These are phyloP conservation scores for Ornithorhynchus anatinus DNA, from an alignment of 2,113 vertebrate genomes.

Conservation along the genomic window DNA sequence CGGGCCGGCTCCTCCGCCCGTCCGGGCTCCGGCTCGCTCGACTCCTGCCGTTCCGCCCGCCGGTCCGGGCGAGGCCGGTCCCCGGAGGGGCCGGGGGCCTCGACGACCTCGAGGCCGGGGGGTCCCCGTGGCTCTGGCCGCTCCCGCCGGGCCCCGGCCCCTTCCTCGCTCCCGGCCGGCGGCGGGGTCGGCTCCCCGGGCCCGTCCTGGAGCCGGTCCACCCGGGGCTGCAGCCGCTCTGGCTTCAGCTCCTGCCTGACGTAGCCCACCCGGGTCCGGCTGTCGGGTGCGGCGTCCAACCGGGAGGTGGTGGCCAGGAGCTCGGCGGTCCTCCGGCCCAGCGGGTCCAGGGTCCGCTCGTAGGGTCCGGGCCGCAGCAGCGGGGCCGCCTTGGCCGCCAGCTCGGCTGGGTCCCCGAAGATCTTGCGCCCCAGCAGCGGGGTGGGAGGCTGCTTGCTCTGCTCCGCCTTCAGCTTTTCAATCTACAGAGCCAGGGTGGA, in stretches of 20 bases:
- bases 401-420: constrained; percentile 83
- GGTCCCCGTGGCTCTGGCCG: constrained; percentile 53
- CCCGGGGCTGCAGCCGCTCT: constrained; percentile 82
- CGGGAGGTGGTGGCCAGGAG: neutral
- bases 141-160: constrained; percentile 55
- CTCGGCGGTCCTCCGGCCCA: constrained; percentile 58
- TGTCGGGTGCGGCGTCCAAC: constrained; percentile 63
- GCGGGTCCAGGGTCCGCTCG: constrained; percentile 71
- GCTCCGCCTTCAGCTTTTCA: constrained; percentile 88
- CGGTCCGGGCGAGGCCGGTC: neutral
- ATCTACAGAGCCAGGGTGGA: constrained; percentile 68
- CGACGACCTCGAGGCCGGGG: constrained; percentile 35
- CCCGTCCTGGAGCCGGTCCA: constrained; percentile 77
- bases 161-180: constrained; percentile 75
- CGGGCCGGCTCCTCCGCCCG: too few relatives aligned
- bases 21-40: constrained; percentile 51
- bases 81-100: too few relatives aligned
- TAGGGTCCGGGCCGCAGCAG: constrained; percentile 76
- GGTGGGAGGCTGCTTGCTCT: constrained; percentile 86
- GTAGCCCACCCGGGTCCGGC: constrained; percentile 71
- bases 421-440: constrained; percentile 89
- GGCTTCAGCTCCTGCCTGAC: constrained; percentile 87
- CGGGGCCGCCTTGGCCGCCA: constrained; percentile 73
- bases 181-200: constrained; percentile 77
- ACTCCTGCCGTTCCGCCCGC: constrained; percentile 11